Conservation (phyloP, 2,797 vertebrate species). For the Paguma larvata region DNA sequence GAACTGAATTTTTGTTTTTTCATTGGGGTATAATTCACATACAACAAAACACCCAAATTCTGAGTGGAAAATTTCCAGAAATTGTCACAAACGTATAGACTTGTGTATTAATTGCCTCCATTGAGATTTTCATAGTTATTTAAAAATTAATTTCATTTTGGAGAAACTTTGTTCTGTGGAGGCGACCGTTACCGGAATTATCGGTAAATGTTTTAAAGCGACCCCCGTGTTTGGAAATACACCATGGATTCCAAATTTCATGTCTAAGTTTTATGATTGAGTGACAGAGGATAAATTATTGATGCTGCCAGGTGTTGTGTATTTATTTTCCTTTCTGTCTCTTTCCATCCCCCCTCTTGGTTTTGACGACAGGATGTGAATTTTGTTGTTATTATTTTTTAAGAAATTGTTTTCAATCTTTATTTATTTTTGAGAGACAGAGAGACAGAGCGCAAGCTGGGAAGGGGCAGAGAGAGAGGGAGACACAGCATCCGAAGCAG, state of each 20-base stretch:
- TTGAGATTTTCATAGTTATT: background rate
- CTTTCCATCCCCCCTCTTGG: background rate
- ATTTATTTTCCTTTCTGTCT: background rate
- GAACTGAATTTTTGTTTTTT: background rate
- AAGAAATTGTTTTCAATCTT: too few species aligned
- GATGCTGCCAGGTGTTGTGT: background rate
- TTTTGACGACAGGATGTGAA: background rate
- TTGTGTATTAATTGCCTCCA: background rate
- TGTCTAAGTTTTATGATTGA: background rate
- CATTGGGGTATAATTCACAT: background rate
- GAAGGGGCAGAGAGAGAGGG: too few species aligned
- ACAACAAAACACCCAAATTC: background rate
- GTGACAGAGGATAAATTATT: background rate
- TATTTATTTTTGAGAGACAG: too few species aligned
- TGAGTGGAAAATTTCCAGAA: background rate
- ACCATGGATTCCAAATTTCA: slow-evolving; percentile 9
- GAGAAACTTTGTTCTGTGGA: slow-evolving; percentile 9
- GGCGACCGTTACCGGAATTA: background rate
- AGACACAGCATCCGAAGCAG: too few species aligned
- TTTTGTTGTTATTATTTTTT: background rate
- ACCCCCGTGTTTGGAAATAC: slow-evolving; percentile 28
- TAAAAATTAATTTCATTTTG: slow-evolving; percentile 40
- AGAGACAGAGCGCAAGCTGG: too few species aligned
- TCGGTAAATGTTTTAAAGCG: background rate
- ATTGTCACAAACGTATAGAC: background rate